A percentile compares a stretch with the other conserved stretches of the same genome.
These are phyloP conservation scores for Corythornis vintsioides DNA, from an alignment of 2,113 vertebrate species.

Conservation along the genomic window DNA sequence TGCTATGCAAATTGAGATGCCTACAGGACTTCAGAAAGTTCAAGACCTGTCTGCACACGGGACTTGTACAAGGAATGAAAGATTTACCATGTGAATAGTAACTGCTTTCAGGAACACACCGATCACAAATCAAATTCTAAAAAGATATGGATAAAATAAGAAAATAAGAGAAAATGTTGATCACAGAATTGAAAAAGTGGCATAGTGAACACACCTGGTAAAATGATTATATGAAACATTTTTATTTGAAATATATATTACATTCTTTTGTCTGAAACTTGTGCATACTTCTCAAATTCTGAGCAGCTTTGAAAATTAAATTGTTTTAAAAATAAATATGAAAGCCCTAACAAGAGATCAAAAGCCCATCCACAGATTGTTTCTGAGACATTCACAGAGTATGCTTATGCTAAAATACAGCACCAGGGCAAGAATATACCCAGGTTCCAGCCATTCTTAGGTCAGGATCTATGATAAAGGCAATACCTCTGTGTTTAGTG, in stretches of 20 bases:
- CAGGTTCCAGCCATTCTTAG: not conserved
- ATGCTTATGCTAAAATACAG: not conserved
- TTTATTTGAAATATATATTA: not conserved
- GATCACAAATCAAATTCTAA: not conserved
- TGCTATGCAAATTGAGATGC: conserved; percentile 24
- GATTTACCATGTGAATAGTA: conserved; percentile 35
- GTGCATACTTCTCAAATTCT: not conserved
- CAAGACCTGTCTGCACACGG: conserved; percentile 1
- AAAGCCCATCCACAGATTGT: not conserved
- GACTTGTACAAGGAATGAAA: not conserved
- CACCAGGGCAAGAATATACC: not conserved
- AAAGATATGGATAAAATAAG: not conserved
- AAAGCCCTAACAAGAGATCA: not conserved
- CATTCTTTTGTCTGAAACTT: not conserved
- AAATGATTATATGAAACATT: not conserved
- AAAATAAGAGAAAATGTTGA: not conserved
- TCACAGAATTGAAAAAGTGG: not conserved
- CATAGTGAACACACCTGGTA: not conserved
- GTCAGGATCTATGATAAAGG: not conserved
- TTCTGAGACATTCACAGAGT: not conserved
- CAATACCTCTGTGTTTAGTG: not conserved
- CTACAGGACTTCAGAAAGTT: conserved; percentile 42
- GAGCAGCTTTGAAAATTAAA: not conserved
- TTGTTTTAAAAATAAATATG: not conserved
- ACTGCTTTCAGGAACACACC: conserved; percentile 4